Evolutionary conservation across 2,113 vertebrate species (phyloP), one percentile per base, ranked within the genome.

Genomic region (Takifugu flavidus): DNA sequence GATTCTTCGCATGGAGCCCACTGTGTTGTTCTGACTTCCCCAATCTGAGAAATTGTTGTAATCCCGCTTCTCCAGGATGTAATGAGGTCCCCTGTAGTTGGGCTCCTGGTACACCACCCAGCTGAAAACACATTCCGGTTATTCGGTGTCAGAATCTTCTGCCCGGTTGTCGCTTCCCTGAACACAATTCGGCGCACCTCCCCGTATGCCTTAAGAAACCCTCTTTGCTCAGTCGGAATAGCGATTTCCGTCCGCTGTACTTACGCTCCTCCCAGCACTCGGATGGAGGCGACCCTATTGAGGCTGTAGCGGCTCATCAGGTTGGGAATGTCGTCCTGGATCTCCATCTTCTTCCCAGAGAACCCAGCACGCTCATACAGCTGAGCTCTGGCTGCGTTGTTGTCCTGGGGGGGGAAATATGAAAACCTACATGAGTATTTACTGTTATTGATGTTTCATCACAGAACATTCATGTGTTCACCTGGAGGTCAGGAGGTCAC

Each of bases 51-150:
- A 89, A 80, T 84, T 91, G 79, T 88, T 91, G 74, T 80, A 92
- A 43, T 92, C 90, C 0, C 77, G 78, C 54, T 88, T 91, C 76
- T 91, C 90, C 77, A 92, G 82, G 65, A 91, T 25, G 70, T 90
- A 91, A 45, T 91, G 90, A 27, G 85, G 61, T 5, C 91, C 90
- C 59, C 85, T 86, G 88, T 88, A 92, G 87, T 92, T 91, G 0
- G 90, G 89, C 66, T 92, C 91, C 84, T 91, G 90, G 53, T 91
- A 91, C 13, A 86, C 74, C 49, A 86, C 90, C 91, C 91, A 92
- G 45, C 91, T 92, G 57, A 6, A 49, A 14, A 53, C 34, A 39
- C 34, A 39, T 11, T 29, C 29, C 3, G 29, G 29, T 29, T 5
- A 29, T 29, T 4, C 29, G 5, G 3, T 29, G 3, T 4, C 29